Conservation (phyloP, 2,888 invertebrate species). For the Drosophila nr. perissopoda region DNA sequence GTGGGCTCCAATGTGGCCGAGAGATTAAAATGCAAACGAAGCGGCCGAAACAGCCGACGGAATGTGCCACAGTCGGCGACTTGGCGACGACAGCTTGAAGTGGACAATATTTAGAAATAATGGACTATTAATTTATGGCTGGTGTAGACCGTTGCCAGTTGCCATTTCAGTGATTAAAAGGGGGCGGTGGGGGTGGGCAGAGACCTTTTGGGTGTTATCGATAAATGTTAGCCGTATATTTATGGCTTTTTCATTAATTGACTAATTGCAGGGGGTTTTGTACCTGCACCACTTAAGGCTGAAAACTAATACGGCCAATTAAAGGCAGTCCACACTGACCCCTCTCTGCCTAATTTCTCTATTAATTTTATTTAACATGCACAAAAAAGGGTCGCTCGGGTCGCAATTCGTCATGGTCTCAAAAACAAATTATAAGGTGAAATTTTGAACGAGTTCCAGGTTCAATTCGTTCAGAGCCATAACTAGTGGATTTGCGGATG, state of each 20-base stretch:
- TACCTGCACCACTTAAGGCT: constrained; percentile 66
- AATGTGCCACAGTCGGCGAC: constrained; percentile 52
- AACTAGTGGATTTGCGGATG: constrained; percentile 75
- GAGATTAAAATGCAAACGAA: constrained; percentile 81
- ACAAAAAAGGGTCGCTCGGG: constrained; percentile 38
- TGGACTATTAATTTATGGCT: constrained; percentile 80
- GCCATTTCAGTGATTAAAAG: constrained; percentile 58
- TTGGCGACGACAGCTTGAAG: constrained; percentile 77
- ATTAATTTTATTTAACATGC: constrained; percentile 73
- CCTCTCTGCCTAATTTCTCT: constrained; percentile 73
- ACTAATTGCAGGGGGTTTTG: constrained; percentile 68
- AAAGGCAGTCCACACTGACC: constrained; percentile 34
- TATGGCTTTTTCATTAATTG: constrained; percentile 75
- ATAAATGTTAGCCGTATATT: constrained; percentile 71
- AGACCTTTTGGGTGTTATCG: constrained; percentile 60
- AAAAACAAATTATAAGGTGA: constrained; percentile 60
- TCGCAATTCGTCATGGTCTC: constrained; percentile 70
- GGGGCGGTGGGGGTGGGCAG: neutral
- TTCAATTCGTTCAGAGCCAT: constrained; percentile 73
- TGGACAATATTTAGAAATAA: constrained; percentile 80
- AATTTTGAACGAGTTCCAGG: constrained; percentile 50
- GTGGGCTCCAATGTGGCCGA: constrained; percentile 59
- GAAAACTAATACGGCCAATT: constrained; percentile 70
- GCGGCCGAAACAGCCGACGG: constrained; percentile 44
- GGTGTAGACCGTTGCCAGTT: constrained; percentile 41